Percentiles rank a stretch among this genome's conserved stretches.
phyloP scores from a whole-genome alignment of 2,113 vertebrate genomes.

The Oophaga pumilio region DNA sequence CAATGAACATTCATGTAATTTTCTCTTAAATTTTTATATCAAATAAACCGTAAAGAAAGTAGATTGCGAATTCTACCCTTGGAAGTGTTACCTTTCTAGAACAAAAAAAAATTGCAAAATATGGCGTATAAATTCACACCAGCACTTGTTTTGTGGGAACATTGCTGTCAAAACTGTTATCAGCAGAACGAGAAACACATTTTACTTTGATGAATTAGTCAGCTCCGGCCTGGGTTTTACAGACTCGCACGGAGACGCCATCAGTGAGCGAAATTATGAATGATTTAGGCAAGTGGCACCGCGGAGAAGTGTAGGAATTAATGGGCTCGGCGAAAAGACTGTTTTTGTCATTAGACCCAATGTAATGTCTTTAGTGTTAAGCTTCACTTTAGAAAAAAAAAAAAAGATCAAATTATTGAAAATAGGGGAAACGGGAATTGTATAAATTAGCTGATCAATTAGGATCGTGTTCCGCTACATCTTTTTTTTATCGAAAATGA shows the following conservation, averaged over 20 bases:
- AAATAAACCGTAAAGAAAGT: background rate
- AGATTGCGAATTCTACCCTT: background rate
- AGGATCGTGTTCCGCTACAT: conserved; percentile 48
- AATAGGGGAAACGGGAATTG: conserved; percentile 30
- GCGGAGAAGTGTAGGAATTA: conserved; percentile 45
- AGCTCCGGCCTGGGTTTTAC: background rate
- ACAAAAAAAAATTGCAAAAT: background rate
- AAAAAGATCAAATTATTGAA: conserved; percentile 46
- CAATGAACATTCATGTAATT: background rate
- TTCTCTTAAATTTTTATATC: background rate
- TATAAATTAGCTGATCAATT: conserved; percentile 47
- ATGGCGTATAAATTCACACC: conserved; percentile 36
- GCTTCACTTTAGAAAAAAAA: conserved; percentile 48
- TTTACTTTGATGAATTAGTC: conserved; percentile 47
- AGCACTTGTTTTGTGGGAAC: conserved; percentile 6
- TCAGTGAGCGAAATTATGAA: conserved; percentile 37
- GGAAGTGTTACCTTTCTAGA: background rate
- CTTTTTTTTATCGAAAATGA: conserved; percentile 37
- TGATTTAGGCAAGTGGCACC: conserved; percentile 41
- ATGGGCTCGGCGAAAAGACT: conserved; percentile 45
- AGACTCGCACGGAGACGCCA: conserved; percentile 40
- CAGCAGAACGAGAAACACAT: conserved; percentile 33
- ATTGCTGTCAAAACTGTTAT: conserved; percentile 39
- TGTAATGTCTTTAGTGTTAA: conserved; percentile 45
- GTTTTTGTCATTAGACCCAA: conserved; percentile 42